Base-by-base conservation (phyloP, 2,113 vertebrate species). In the Chlamydotis undulata region DNA sequence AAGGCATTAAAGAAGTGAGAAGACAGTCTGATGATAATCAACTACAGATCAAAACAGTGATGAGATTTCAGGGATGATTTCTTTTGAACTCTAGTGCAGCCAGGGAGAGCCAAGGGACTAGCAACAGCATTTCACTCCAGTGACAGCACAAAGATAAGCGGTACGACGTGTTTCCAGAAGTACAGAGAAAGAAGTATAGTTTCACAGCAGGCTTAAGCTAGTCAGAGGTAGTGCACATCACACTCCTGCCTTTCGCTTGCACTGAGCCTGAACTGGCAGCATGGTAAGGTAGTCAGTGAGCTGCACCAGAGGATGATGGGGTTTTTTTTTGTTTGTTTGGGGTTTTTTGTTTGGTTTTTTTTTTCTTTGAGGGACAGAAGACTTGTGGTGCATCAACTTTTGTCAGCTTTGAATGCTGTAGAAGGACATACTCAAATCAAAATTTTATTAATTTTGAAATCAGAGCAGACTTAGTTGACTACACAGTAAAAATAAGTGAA, bases 211-310 rank as follows among this genome's bases (percentile, higher is more conserved):
- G 19, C 31, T 75, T 57, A 16, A 73, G 28, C 19, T 57, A 5
- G 14, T 56, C 2, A 2, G n/a, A 59, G 59, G 19, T 12, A 33
- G 14, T 56, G 28, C 29, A 33, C n/a, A 37, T 67, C 21, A 18
- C n/a, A 10, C 12, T 63, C 33, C 56, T 53, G 35, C 50, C 55
- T 70, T 56, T 43, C 0, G 1, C 35, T 69, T 65, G 69, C 14
- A 2, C 57, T 47, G 64, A 41, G 23, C 86, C 25, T 69, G 45
- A 37, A 19, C 61, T 86, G 83, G 35, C 77, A 69, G 76, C 11
- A 17, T 0, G 0, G 17, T 16, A 9, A 21, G 23, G 50, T 21
- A 25, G 10, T 43, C 39, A 8, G 29, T 19, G 53, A 69, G 37
- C 55, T 67, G 69, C 70, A 43, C 19, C 33, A 69, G 13, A 61